Evolutionary conservation across 2,888 invertebrate genomes (phyloP), one percentile per base, ranked within the genome.

Genomic region (Loripinus fragilis): DNA sequence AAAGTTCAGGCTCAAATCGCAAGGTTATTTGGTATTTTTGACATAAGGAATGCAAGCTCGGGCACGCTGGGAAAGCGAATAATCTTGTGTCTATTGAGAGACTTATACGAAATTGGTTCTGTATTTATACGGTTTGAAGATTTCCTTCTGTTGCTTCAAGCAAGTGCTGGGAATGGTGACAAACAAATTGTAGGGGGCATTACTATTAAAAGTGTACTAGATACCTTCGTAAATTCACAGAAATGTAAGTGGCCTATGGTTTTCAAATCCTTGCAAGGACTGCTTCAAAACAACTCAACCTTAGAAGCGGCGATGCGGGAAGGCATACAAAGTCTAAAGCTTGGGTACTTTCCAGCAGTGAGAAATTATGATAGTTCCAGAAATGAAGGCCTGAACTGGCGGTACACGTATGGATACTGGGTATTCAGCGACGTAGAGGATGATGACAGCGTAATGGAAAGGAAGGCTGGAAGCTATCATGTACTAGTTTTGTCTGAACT

Each of bases 241-340:
- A 50, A 50, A 20, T 50, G 50, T 50, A 50, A 50, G n/a, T 50
- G 50, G 50, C 50, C 50, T 12, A 50, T 50, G 7, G 50, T 50
- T 7, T 50, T 50, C n/a, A 50, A 50, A 50, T 7, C 23, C 5
- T 50, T 50, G 23, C 50, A 50, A 50, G 7, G 5, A 50, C 50
- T 50, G 12, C 12, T 50, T 20, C 8, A 50, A 12, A n/a, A 50
- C 50, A 50, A 50, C 50, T 50, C 50, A 50, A 50, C 12, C 12
- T 8, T 50, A 50, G 50, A 50, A 50, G 5, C 5, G 12, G 50
- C 50, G n/a, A 50, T 50, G 50, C 8, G n/a, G n/a, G 12, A 50
- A 50, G 50, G 50, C 7, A 50, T 50, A 7, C 12, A 50, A 12
- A 50, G 50, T 50, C n/a, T 50, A n/a, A 50, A 50, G 50, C 50